phyloP scores from a whole-genome alignment of 1,140 invertebrate species.

The Berghia stephanieae region DNA sequence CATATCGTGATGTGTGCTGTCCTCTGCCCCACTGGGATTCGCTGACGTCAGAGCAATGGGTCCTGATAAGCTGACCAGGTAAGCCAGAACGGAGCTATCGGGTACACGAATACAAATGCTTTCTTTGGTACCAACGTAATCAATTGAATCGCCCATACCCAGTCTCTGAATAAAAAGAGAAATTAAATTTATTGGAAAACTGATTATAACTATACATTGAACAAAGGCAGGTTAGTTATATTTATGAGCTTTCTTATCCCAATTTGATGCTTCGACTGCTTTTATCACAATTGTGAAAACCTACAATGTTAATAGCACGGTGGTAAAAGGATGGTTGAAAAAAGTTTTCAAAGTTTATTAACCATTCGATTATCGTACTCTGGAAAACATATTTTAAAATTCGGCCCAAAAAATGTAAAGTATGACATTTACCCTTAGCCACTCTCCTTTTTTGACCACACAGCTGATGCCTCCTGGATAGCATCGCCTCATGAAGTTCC shows the following conservation, averaged over 20 bases:
- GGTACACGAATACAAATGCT: constrained; percentile 53
- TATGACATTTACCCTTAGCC: constrained; percentile 37
- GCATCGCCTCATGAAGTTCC: constrained; percentile 49
- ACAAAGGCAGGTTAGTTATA: too few species aligned
- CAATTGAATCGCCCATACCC: constrained; percentile 44
- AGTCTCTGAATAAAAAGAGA: constrained; percentile 39
- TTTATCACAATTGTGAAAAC: too few species aligned
- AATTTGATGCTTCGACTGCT: too few species aligned
- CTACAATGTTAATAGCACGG: too few species aligned
- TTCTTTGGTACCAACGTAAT: constrained; percentile 46
- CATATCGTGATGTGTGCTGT: constrained; percentile 53
- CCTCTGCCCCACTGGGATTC: constrained; percentile 51
- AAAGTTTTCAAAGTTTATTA: too few species aligned
- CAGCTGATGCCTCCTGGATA: constrained; percentile 55
- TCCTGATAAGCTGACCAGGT: constrained; percentile 47
- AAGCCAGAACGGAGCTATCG: constrained; percentile 49
- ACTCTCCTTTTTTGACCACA: constrained; percentile 51
- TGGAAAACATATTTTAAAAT: too few species aligned
- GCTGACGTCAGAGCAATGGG: constrained; percentile 52
- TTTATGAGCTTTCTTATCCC: too few species aligned
- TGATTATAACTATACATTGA: too few species aligned
- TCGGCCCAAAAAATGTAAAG: too few species aligned
- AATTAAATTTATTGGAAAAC: too few species aligned
- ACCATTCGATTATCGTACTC: too few species aligned
- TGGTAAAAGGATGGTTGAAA: too few species aligned